Evolutionary conservation across 2,888 invertebrate genomes (phyloP).

Genomic region (Chrysodeixis includens): DNA sequence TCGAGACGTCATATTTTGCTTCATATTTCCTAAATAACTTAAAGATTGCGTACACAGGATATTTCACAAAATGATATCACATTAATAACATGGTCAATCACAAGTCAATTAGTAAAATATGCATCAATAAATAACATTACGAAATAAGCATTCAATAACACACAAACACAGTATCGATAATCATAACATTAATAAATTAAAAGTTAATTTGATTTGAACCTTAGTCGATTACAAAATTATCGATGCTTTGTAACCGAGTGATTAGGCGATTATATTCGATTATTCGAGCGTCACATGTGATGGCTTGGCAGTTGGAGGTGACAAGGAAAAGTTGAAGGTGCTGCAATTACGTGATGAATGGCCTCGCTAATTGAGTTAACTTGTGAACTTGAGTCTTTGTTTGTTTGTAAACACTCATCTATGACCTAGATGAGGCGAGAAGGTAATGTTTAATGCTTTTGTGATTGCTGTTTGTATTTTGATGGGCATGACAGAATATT

Average conservation of each 20-base stretch:
- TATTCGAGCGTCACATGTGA: conserved; percentile 17
- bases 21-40: conserved; percentile 16
- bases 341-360: conserved; percentile 28
- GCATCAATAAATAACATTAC: conserved; percentile 29
- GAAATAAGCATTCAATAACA: conserved; percentile 24
- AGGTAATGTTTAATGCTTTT: conserved; percentile 2
- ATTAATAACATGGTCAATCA: conserved; percentile 34
- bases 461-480: neutral
- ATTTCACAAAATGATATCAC: conserved; percentile 19
- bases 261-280: conserved; percentile 41
- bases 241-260: conserved; percentile 29
- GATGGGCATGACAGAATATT: conserved; percentile 4
- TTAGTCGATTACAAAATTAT: conserved; percentile 28
- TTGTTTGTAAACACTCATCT: conserved; percentile 11
- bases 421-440: conserved; percentile 5
- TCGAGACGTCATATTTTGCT: neutral
- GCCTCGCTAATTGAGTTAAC: conserved; percentile 29
- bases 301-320: conserved; percentile 22
- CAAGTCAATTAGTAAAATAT: conserved; percentile 39
- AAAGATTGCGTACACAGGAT: conserved; percentile 31
- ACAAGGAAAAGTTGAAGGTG: conserved; percentile 19
- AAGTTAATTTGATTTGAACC: conserved; percentile 26
- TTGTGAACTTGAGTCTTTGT: conserved; percentile 11
- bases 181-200: conserved; percentile 41
- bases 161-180: conserved; percentile 29